These are phyloP conservation scores for Hipposideros armiger DNA, from an alignment of 2,113 vertebrate species.

Conservation along the genomic window DNA sequence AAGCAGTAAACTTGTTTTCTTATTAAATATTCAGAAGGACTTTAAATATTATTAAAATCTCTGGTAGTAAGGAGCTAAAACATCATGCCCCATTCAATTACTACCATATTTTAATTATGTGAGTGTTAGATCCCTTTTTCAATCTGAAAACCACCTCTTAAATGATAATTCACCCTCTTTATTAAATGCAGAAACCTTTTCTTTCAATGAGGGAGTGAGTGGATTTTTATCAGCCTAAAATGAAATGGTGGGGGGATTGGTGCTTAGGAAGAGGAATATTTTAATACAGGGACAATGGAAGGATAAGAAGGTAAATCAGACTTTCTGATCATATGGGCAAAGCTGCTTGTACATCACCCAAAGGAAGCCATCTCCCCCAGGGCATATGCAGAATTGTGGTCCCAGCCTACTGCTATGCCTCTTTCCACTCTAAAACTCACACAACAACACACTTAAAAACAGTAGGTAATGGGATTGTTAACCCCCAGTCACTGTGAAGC, in stretches of 20 bases:
- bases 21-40: slow-evolving; percentile 65
- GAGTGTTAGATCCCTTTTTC: slow-evolving; percentile 19
- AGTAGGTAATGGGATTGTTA: not conserved
- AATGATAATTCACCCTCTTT: slow-evolving; percentile 31
- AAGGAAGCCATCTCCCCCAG: not conserved
- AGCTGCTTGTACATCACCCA: not conserved
- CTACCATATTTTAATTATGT: slow-evolving; percentile 43
- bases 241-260: not conserved
- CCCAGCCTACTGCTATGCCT: not conserved
- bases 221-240: slow-evolving; percentile 36
- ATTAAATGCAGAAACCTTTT: slow-evolving; percentile 53
- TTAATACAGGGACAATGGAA: slow-evolving; percentile 7
- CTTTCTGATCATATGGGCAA: not conserved
- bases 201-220: not conserved
- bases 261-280: not conserved
- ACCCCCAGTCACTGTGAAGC: not conserved
- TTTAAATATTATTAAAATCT: slow-evolving; percentile 63
- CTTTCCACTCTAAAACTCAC: not conserved
- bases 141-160: slow-evolving; percentile 52
- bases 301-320: not conserved
- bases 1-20: slow-evolving; percentile 68
- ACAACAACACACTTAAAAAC: not conserved
- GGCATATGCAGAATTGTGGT: not conserved
- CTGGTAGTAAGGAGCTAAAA: slow-evolving; percentile 2
- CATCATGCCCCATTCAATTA: not conserved